Evolutionary conservation across 2,113 vertebrate species (phyloP).

Genomic region (Petromus typicus): DNA sequence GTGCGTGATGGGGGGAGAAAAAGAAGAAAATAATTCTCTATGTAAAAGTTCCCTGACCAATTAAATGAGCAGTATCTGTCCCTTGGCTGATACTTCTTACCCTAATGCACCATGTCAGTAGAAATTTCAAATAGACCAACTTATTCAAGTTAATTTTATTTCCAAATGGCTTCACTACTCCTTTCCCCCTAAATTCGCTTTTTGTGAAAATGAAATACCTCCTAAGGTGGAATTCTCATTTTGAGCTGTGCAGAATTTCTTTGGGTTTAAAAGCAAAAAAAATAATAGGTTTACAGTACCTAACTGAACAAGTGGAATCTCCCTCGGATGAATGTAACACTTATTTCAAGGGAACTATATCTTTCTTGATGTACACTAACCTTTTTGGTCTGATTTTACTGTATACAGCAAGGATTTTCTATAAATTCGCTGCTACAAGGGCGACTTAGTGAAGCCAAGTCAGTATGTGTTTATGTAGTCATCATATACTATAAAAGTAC

Average conservation of each 20-base stretch:
- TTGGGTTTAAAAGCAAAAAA: neutral
- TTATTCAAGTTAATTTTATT: constrained; percentile 45
- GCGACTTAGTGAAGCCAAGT: neutral
- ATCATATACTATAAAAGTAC: neutral
- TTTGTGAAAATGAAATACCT: constrained; percentile 44
- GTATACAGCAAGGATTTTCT: neutral
- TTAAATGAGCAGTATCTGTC: constrained; percentile 19
- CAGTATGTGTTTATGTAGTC: neutral
- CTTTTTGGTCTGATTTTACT: neutral
- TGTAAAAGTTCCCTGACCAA: neutral
- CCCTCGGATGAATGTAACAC: neutral
- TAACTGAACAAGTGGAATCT: neutral
- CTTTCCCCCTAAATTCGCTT: constrained; percentile 1
- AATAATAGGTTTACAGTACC: neutral
- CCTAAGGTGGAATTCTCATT: constrained; percentile 6
- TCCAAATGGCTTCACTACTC: constrained; percentile 26
- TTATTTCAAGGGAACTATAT: neutral
- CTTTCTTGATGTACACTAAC: neutral
- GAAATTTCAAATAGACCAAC: neutral
- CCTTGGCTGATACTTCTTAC: neutral
- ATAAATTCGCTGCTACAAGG: neutral
- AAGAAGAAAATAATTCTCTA: neutral
- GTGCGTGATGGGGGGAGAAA: neutral
- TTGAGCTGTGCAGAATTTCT: neutral
- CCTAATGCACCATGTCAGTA: neutral